A percentile compares a stretch with the other conserved stretches of the same genome.
Conservation (phyloP, 2,888 invertebrate species). For the Rhamnusium bicolor region DNA sequence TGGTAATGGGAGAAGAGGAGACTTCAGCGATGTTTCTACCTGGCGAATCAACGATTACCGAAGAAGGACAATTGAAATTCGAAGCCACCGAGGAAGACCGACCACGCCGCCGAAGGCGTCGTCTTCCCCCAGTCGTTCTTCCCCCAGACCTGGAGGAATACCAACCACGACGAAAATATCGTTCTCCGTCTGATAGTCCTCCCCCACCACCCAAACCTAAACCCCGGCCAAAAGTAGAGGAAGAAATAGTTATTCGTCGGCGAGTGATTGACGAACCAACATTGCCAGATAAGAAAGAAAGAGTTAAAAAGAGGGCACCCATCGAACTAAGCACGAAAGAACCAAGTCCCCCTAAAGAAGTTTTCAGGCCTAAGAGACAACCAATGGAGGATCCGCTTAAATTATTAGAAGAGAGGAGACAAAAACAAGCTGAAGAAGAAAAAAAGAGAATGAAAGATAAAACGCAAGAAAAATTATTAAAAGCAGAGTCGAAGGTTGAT, state of each 20-base stretch:
- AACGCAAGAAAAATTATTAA: slow-evolving; percentile 63
- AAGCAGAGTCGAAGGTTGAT: slow-evolving; percentile 66
- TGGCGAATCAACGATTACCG: slow-evolving; percentile 67
- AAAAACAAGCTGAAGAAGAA: slow-evolving; percentile 65
- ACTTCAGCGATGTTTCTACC: slow-evolving; percentile 67
- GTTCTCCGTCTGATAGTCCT: slow-evolving; percentile 36
- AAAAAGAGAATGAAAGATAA: slow-evolving; percentile 65
- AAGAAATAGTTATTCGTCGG: slow-evolving; percentile 64
- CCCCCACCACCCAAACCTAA: slow-evolving; percentile 57
- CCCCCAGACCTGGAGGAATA: slow-evolving; percentile 33
- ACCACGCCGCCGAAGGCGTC: slow-evolving; percentile 50
- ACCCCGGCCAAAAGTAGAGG: slow-evolving; percentile 58
- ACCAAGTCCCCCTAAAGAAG: slow-evolving; percentile 55
- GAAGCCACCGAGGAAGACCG: slow-evolving; percentile 65
- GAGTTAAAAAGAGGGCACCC: slow-evolving; percentile 60
- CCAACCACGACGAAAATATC: slow-evolving; percentile 15
- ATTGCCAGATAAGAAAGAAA: slow-evolving; percentile 62
- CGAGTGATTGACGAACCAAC: slow-evolving; percentile 62
- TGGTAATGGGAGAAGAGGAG: slow-evolving; percentile 77
- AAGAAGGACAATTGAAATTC: slow-evolving; percentile 66
- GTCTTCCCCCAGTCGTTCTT: slow-evolving; percentile 52
- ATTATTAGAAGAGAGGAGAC: slow-evolving; percentile 59
- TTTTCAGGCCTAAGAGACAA: slow-evolving; percentile 55
- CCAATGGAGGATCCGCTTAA: slow-evolving; percentile 64
- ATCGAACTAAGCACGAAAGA: slow-evolving; percentile 50